These are phyloP conservation scores for Leptothorax acervorum DNA, from an alignment of 2,888 invertebrate species.

Conservation along the genomic window DNA sequence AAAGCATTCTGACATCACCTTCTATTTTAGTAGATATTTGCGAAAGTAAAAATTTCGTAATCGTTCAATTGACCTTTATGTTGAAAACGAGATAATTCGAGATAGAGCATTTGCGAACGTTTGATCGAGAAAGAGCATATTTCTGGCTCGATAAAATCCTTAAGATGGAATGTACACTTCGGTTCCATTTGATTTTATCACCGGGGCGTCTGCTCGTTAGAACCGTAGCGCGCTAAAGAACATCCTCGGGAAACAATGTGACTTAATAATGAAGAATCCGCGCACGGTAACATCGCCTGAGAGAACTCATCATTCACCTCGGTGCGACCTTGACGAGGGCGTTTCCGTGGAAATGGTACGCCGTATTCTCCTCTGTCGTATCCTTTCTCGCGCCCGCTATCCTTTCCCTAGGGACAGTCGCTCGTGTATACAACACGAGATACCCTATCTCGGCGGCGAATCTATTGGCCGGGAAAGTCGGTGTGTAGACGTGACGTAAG, in stretches of 20 bases:
- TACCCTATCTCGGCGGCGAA: conserved; percentile 58
- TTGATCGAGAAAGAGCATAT: not conserved
- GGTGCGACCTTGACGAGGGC: conserved; percentile 64
- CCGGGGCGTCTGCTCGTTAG: conserved; percentile 15
- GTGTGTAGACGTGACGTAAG: conserved; percentile 62
- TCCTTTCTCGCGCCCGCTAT: conserved; percentile 47
- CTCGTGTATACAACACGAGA: conserved; percentile 37
- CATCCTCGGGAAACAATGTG: conserved; percentile 51
- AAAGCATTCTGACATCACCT: not conserved
- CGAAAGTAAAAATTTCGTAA: conserved; percentile 18
- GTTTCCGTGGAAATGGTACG: conserved; percentile 62
- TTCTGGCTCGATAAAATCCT: conserved; percentile 1
- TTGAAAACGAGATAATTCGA: conserved; percentile 9
- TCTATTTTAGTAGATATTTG: not conserved
- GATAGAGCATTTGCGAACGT: not conserved
- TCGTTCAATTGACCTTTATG: conserved; percentile 1
- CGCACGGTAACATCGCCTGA: conserved; percentile 35
- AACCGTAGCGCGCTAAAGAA: conserved; percentile 17
- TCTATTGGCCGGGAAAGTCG: conserved; percentile 67
- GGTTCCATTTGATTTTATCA: conserved; percentile 37
- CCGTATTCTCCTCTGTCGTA: conserved; percentile 54
- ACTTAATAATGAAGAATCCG: conserved; percentile 49
- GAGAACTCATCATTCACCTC: conserved; percentile 56
- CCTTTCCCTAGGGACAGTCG: conserved; percentile 47
- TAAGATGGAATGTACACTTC: not conserved